Evolutionary conservation across 2,113 vertebrate genomes (phyloP).

Genomic region (Bubo scandiacus): DNA sequence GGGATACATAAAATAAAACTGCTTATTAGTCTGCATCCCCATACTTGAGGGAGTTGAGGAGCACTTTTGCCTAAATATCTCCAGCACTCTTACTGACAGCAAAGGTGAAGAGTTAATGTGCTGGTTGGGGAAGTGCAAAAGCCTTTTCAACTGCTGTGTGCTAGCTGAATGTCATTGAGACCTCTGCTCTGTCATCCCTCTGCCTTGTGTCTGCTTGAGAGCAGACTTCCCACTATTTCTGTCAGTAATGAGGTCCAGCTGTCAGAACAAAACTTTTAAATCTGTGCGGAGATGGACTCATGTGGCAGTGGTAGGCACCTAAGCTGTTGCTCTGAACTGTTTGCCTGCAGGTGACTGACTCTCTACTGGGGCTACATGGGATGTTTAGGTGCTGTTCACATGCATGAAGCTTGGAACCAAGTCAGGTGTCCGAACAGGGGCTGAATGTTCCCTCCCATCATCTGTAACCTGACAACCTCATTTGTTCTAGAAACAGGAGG

Average conservation of each 20-base stretch:
- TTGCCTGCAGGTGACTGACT: neutral
- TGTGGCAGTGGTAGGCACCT: neutral
- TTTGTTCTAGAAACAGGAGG: neutral
- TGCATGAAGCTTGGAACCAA: neutral
- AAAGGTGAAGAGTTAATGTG: constrained; percentile 13
- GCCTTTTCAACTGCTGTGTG: neutral
- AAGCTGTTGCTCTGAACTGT: neutral
- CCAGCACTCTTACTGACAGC: neutral
- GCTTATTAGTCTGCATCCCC: constrained; percentile 6
- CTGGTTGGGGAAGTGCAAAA: neutral
- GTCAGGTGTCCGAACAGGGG: neutral
- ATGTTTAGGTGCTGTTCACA: neutral
- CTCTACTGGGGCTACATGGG: neutral
- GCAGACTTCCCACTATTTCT: neutral
- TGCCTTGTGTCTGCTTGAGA: neutral
- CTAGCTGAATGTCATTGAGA: neutral
- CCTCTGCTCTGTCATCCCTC: neutral
- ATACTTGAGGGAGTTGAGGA: neutral
- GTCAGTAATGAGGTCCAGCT: neutral
- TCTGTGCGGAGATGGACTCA: neutral
- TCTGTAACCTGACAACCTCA: neutral
- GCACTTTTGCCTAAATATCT: neutral
- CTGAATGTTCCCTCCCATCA: neutral
- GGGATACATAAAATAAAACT: neutral
- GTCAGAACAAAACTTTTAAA: neutral